Percentiles rank a stretch among this genome's conserved stretches.
Evolutionary conservation across 37 sponge, comb jelly and placozoan genomes (phyloP).

Genomic region (Dysidea cf. avara): DNA sequence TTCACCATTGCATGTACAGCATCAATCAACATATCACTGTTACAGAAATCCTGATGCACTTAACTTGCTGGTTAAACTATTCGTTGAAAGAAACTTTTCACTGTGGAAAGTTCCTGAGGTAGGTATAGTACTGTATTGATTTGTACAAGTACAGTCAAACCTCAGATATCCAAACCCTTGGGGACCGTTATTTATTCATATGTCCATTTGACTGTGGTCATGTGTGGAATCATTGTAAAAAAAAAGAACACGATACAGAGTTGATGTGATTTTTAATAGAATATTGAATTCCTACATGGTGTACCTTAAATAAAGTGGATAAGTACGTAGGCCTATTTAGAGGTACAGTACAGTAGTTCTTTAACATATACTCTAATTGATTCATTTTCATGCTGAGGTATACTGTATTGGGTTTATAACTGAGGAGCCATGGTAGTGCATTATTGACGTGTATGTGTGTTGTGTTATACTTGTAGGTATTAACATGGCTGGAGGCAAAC

Average conservation of each 20-base stretch:
- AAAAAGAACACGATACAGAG: too few species aligned
- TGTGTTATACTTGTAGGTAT: constrained; percentile 34
- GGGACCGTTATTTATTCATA: too few species aligned
- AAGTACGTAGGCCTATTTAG: constrained; percentile 5
- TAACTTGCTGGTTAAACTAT: constrained; percentile 58
- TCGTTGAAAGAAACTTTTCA: constrained; percentile 71
- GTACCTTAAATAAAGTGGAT: neutral
- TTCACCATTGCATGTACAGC: neutral
- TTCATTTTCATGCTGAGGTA: too few species aligned
- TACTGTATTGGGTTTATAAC: too few species aligned
- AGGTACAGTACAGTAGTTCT: too few species aligned
- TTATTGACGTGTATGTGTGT: neutral
- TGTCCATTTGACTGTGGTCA: neutral
- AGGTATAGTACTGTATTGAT: neutral
- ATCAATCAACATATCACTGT: neutral
- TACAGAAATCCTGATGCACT: constrained; percentile 48
- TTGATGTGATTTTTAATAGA: too few species aligned
- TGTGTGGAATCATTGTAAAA: too few species aligned
- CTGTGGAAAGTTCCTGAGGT: constrained; percentile 91
- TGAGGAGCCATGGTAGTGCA: too few species aligned
- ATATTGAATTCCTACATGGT: neutral
- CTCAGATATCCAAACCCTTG: too few species aligned
- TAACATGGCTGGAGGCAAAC: constrained; percentile 77
- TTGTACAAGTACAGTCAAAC: too few species aligned
- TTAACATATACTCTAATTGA: too few species aligned